Base-by-base conservation (phyloP, 2,888 invertebrate species). In the Cataglyphis cursor region DNA sequence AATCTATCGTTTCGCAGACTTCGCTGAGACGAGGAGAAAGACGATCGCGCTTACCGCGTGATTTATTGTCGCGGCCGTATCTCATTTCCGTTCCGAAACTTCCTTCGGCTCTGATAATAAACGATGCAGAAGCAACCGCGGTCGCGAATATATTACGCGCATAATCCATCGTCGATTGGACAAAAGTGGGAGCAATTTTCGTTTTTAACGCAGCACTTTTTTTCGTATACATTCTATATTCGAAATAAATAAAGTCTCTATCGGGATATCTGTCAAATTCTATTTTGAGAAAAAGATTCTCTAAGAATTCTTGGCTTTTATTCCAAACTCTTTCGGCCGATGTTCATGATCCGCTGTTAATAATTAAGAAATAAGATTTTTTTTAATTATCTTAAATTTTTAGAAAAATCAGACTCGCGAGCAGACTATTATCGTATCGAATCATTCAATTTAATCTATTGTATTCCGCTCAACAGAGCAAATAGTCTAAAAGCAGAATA, bases 81-180 rank as follows among this genome's bases (percentile, higher is more conserved):
- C 78, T 68, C 78, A 41, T 70, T 78, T 78, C 78, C 78, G 78
- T 78, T 70, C 57, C 41, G 57, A 78, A 76, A 78, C 70, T 78
- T 78, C 78, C 78, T 68, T 78, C 68, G 68, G 15, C 54, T 28
- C 31, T 31, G 78, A 78, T 78, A 78, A 78, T 78, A 78, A 78
- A 78, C 41, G 41, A 15, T 31, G 41, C 38, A n/a, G 15, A 38
- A 18, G 6, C 68, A 28, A 66, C 54, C 48, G 35, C 64, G 62
- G 41, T 73, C 51, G n/a, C 48, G 65, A 65, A 65, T 51, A 51
- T 51, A 68, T 12, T 38, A 38, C 38, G 3, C 41, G 28, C 31
- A 21, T 76, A 68, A 76, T 66, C 66, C 51, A 31, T 31, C 10
- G 15, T 64, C 48, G 10, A 35, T 10, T 18, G 9, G 48, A 38